Evolutionary conservation across 2,113 vertebrate genomes (phyloP), one percentile per base, ranked within the genome.

Genomic region (Phylloscopus whistleri): DNA sequence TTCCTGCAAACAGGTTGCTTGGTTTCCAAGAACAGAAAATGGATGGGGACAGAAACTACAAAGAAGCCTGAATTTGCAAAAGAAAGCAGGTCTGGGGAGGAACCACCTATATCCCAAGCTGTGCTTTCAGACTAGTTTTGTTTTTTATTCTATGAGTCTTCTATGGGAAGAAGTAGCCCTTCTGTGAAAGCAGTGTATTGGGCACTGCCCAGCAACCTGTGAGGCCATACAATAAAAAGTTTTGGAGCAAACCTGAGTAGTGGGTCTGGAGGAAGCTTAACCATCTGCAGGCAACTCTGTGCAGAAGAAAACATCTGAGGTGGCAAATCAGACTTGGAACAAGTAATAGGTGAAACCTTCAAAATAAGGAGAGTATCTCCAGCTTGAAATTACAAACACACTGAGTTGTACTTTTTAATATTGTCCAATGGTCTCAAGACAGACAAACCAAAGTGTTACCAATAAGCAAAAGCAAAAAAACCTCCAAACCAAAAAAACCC

Each of bases 1-100:
- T 19, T 33, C 60, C 28, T 74, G 68, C 1, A 3, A 92, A 85
- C 0, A 0, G 18, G 20, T 16, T 0, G 0, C 10, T 46, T 59
- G 28, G 24, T 58, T 87, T 84, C 64, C 81, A 51, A 56, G 48
- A 70, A 46, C 2, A 14, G 60, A 75, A 93, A 74, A 81, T 10
- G 31, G 20, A 31, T 30, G 12, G 56, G n/a, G 49, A 15, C 30
- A 78, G 63, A 70, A 91, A 81, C 24, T 48, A 72, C 39, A 68
- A 84, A 70, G 69, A 70, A 52, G 22, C 39, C 33, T 74, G 44
- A 72, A 75, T 79, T 73, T 91, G n/a, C 4, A 12, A 33, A 76
- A 43, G 16, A 7, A 31, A 88, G 37, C 28, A 66, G n/a, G 18
- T 37, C 37, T 83, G 46, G 46, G 24, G 31, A 72, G 37, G 26